phyloP scores from a whole-genome alignment of 2,888 invertebrate genomes.

The Phyllotreta cruciferae region DNA sequence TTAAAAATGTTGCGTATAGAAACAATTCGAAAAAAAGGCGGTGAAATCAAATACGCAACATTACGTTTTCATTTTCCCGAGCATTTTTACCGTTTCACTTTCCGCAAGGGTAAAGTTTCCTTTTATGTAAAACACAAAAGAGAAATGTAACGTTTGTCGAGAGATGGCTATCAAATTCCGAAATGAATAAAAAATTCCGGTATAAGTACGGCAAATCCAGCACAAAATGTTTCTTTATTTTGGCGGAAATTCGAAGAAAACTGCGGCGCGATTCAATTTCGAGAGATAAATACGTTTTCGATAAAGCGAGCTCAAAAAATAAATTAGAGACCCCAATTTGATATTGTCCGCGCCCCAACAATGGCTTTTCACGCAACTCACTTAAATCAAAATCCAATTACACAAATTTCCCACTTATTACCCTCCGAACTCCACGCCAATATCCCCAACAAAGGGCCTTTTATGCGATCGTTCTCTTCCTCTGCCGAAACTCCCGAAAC shows the following conservation, averaged over 20 bases:
- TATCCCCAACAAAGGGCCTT: conserved; percentile 25
- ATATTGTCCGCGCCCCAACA: neutral
- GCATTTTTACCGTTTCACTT: no score
- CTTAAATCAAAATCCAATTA: conserved; percentile 28
- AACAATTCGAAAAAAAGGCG: conserved; percentile 22
- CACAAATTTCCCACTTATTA: conserved; percentile 30
- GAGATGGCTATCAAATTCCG: neutral
- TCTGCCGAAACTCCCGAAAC: conserved; percentile 10
- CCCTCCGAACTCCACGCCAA: conserved; percentile 25
- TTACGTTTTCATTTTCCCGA: no score
- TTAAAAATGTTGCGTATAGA: conserved; percentile 1
- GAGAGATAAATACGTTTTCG: neutral
- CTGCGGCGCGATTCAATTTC: neutral
- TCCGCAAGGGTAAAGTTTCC: no score
- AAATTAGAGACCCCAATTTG: no score
- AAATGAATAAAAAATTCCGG: conserved; percentile 5
- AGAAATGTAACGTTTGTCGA: no score
- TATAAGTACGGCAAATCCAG: neutral
- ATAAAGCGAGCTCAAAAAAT: no score
- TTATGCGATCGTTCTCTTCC: conserved; percentile 1
- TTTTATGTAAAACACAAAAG: no score
- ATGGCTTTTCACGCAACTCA: conserved; percentile 20
- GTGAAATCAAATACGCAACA: no score
- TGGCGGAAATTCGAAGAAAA: neutral
- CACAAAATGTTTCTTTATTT: neutral